phyloP scores from a whole-genome alignment of 2,888 invertebrate genomes.

The Drosophila algonquin region DNA sequence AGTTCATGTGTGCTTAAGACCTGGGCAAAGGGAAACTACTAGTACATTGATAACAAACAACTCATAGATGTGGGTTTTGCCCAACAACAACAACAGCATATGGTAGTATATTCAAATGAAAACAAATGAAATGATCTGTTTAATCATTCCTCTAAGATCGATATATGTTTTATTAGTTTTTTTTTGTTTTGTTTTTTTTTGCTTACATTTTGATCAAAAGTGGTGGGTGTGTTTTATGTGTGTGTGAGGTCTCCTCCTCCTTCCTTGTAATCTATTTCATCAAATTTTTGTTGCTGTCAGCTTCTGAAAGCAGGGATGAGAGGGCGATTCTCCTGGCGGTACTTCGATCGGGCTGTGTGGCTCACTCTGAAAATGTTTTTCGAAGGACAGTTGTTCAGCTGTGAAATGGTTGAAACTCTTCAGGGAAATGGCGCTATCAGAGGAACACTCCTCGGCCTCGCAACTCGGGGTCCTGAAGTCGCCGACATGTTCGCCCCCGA shows the following conservation, averaged over 20 bases:
- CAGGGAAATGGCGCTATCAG: neutral
- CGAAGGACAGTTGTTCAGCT: neutral
- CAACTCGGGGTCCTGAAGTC: neutral
- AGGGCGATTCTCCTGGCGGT: neutral
- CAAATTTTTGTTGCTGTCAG: neutral
- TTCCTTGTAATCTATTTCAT: too few relatives aligned
- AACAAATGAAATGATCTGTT: neutral
- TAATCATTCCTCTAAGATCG: too few relatives aligned
- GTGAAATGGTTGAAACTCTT: neutral
- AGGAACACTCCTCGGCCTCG: conserved; percentile 5
- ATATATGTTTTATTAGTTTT: too few relatives aligned
- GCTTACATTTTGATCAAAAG: too few relatives aligned
- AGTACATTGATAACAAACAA: neutral
- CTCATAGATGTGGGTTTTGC: neutral
- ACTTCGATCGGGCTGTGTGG: neutral
- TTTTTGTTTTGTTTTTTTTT: too few relatives aligned
- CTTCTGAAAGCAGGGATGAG: neutral
- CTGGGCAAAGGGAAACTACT: neutral
- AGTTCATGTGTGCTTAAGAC: neutral
- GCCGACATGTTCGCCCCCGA: neutral
- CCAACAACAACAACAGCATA: neutral
- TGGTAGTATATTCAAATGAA: neutral
- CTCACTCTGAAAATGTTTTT: neutral
- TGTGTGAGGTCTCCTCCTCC: too few relatives aligned
- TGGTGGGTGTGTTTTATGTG: too few relatives aligned